Conservation (phyloP, 2,888 invertebrate species). For the Abrostola tripartita region DNA sequence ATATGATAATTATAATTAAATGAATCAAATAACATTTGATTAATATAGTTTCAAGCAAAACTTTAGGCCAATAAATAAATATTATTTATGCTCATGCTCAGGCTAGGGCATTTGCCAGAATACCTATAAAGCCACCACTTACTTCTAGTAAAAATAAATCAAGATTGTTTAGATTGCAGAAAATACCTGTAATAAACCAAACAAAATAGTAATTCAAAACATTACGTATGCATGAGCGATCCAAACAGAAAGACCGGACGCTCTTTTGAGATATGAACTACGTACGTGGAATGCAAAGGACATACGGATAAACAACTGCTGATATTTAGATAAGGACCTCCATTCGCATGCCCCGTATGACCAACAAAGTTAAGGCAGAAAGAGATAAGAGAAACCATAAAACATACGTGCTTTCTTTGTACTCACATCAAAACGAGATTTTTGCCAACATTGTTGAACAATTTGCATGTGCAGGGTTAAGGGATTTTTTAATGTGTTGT, state of each 20-base stretch:
- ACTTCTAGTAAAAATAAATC: slow-evolving; percentile 14
- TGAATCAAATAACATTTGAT: too few species aligned
- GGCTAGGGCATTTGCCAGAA: too few species aligned
- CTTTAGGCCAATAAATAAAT: too few species aligned
- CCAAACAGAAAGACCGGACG: slow-evolving; percentile 66
- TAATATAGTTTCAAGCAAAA: too few species aligned
- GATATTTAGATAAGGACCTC: slow-evolving; percentile 78
- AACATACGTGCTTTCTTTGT: slow-evolving; percentile 77
- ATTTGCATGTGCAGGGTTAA: slow-evolving; percentile 25
- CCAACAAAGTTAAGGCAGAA: slow-evolving; percentile 67
- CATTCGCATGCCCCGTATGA: slow-evolving; percentile 71
- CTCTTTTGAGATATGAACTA: slow-evolving; percentile 70
- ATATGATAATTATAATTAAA: too few species aligned
- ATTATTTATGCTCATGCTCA: too few species aligned
- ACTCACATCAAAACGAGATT: slow-evolving; percentile 64
- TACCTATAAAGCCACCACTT: too few species aligned
- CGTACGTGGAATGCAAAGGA: slow-evolving; percentile 72
- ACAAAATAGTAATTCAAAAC: slow-evolving; percentile 55
- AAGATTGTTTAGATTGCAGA: slow-evolving; percentile 24
- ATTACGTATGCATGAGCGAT: slow-evolving; percentile 74
- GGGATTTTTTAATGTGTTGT: slow-evolving; percentile 26
- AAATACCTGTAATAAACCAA: slow-evolving; percentile 49
- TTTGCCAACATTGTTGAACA: slow-evolving; percentile 36
- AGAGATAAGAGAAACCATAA: slow-evolving; percentile 70
- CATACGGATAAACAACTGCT: slow-evolving; percentile 77